Evolutionary conservation across 37 sponge, comb jelly and placozoan genomes (phyloP), one percentile per base, ranked within the genome.

Genomic region (Theonella swinhoei): DNA sequence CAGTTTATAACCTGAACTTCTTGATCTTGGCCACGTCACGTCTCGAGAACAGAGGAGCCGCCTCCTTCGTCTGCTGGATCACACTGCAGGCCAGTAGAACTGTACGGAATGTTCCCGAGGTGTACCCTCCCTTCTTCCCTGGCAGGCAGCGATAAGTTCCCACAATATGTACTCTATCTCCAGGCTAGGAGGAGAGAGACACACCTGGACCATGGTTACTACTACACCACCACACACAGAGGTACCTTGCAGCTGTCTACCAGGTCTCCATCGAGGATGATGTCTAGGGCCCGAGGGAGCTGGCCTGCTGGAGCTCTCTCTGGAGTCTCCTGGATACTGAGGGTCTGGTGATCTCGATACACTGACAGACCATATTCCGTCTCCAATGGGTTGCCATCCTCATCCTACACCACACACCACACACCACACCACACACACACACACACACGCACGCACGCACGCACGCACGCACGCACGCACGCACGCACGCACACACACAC

Each of bases 231-330:
- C 37, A 72, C 40, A 72, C 37, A n/a, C 19, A n/a, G 34, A 25
- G 74, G 54, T 42, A 89, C 95, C 76, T 96, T 99, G 82, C 97
- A 94, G 11, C 62, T 74, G 82, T 99, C 99, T 60, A 96, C 97
- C 22, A 99, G 68, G 72, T 99, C 97, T 62, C 88, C 95, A 77
- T 96, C 95, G 9, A 89, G 72, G 30, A 99, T 88, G 41, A 96
- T 80, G 23, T 99, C 99, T 24, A 99, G 90, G 26, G 95, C 94
- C 0, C 99, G 90, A 39, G 99, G 99, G 31, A 99, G 83, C 88
- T 99, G 99, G 9, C 99, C 99, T 11, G 99, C 95, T 39, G 99
- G 99, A 32, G 99, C 91, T 62, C 88, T 94, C 86, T 99, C 99
- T 58, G 99, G 99, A 93, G 96, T 92, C 80, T 99, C 99, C 83